Evolutionary conservation across 1,140 invertebrate species (phyloP), one percentile per base, ranked within the genome.

Genomic region (Triops cancriformis): DNA sequence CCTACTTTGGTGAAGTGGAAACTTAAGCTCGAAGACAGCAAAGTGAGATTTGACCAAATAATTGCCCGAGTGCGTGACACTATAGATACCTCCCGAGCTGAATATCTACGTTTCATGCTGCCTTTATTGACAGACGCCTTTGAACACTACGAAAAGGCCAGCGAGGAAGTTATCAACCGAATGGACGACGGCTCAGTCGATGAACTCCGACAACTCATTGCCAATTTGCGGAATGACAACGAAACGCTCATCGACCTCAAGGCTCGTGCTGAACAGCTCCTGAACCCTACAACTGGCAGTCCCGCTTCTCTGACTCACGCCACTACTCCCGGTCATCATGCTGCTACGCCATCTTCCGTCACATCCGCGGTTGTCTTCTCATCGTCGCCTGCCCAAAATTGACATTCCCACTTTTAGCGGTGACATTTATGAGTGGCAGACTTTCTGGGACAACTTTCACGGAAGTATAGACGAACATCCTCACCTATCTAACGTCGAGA

Each of bases 301-400:
- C 43, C 43, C 18, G 1, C 43, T 18, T 45, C 43, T 18, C 1
- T 45, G 43, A 45, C 10, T 45, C 43, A 45, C 43, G 10, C 10
- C 10, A 45, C 43, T 45, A 11, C 43, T 1, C 43, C 43, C 43
- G 43, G 43, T 11, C 43, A 9, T 45, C 43, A 45, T 1, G 1
- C 43, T 45, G 43, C 43, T 45, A 45, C 43, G 43, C 43, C 43
- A 45, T 11, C 43, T 1, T 1, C 18, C 43, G 43, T 9, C 18
- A 45, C 18, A 45, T 9, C 43, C 18, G 43, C 43, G n/a, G 1
- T 18, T 11, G 43, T 45, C 43, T 45, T 18, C 43, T 45, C 43
- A 45, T 45, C 43, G 43, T 45, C 43, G 74, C 23, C 74, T 41
- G 9, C 74, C 74, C 5, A 75, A 75, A 75, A 75, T 75, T 9